Evolutionary conservation across 2,113 vertebrate genomes (phyloP).

Genomic region (Vidua chalybeata): DNA sequence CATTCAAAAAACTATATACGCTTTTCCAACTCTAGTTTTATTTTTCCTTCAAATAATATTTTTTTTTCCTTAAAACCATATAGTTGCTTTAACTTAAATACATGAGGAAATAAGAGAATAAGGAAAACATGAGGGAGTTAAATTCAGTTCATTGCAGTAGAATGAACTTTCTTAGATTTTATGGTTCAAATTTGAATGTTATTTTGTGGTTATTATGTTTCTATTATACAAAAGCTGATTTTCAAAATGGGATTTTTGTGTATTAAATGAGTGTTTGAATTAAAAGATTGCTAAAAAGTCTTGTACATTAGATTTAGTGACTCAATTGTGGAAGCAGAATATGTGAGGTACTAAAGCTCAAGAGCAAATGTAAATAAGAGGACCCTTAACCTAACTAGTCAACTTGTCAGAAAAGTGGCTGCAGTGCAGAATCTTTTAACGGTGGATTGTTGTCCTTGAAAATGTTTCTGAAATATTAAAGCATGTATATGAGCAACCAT

Average conservation of each 20-base stretch:
- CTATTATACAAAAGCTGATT: background rate
- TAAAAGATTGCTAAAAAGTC: background rate
- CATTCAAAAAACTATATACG: background rate
- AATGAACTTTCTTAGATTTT: background rate
- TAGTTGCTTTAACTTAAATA: background rate
- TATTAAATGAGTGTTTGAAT: background rate
- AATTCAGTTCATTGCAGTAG: background rate
- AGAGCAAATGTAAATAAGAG: slow-evolving; percentile 44
- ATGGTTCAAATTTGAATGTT: background rate
- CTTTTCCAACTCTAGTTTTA: background rate
- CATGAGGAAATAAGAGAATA: background rate
- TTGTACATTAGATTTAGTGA: background rate
- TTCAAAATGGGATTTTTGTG: background rate
- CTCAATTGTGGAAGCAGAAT: background rate
- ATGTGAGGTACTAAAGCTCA: background rate
- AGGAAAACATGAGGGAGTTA: background rate
- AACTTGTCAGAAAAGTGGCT: slow-evolving; percentile 44
- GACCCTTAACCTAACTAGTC: slow-evolving; percentile 41
- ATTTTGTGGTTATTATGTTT: background rate
- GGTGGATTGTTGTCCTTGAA: slow-evolving; percentile 63
- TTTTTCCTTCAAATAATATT: background rate
- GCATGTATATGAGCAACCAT: slow-evolving; percentile 36
- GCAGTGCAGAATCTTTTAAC: slow-evolving; percentile 36
- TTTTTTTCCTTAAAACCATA: background rate
- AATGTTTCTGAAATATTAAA: slow-evolving; percentile 60